phyloP scores from a whole-genome alignment of 1,140 invertebrate genomes.

The Drosophila equinoxialis region DNA sequence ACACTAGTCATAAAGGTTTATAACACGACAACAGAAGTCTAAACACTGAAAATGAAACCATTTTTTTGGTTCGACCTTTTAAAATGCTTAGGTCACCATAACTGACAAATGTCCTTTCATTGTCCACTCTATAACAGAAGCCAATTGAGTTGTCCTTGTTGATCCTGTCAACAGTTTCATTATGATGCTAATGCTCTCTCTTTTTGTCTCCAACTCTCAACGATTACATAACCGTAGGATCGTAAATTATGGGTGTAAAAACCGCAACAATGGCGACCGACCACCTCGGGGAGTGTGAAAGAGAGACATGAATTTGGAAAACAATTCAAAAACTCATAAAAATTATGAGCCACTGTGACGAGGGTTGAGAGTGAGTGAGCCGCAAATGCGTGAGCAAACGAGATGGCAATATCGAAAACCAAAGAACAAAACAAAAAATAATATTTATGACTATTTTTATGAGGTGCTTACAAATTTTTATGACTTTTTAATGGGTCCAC shows the following conservation, averaged over 20 bases:
- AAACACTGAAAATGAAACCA: not conserved
- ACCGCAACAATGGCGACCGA: conserved; percentile 74
- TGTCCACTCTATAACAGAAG: conserved; percentile 35
- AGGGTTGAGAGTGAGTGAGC: conserved; percentile 47
- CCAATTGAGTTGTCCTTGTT: conserved; percentile 51
- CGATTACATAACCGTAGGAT: conserved; percentile 55
- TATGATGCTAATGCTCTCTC: conserved; percentile 14
- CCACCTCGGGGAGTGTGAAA: conserved; percentile 48
- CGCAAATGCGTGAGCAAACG: conserved; percentile 23
- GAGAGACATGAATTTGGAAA: conserved; percentile 57
- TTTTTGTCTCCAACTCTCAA: conserved; percentile 12
- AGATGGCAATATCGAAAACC: conserved; percentile 17
- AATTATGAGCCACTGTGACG: conserved; percentile 74
- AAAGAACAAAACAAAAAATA: conserved; percentile 52
- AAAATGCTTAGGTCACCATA: not conserved
- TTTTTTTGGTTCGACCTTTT: not conserved
- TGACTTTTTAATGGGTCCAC: conserved; percentile 82
- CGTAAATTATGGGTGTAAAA: conserved; percentile 65
- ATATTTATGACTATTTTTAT: conserved; percentile 83
- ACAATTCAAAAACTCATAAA: conserved; percentile 79
- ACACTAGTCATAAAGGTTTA: not conserved
- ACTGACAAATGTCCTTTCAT: not conserved
- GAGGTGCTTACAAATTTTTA: conserved; percentile 83
- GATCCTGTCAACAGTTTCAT: conserved; percentile 20
- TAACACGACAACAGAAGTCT: not conserved